phyloP scores from a whole-genome alignment of 2,113 vertebrate genomes.

The Pseudonaja textilis region DNA sequence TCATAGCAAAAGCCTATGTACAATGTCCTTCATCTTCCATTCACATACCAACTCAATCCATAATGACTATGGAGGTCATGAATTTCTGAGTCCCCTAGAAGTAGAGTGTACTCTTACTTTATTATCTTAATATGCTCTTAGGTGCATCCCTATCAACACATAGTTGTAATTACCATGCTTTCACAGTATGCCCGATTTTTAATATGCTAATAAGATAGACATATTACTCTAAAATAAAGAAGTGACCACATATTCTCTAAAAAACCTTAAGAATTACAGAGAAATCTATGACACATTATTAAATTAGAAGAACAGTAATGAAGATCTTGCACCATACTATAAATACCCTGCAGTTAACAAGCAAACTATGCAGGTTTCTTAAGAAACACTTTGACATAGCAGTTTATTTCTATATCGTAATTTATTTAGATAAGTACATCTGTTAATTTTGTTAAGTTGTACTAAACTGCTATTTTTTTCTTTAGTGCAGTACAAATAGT shows the following conservation, averaged over 20 bases:
- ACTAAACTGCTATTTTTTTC: slow-evolving; percentile 9
- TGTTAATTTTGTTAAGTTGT: slow-evolving; percentile 2
- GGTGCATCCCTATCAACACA: background rate
- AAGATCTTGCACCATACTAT: background rate
- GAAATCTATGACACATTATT: background rate
- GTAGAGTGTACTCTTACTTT: background rate
- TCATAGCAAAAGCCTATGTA: background rate
- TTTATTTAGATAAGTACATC: background rate
- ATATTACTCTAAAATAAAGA: background rate
- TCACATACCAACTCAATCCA: background rate
- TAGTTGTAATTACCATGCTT: background rate
- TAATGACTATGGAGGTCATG: background rate
- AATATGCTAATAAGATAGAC: background rate
- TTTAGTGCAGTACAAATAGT: slow-evolving; percentile 20
- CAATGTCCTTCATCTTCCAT: background rate
- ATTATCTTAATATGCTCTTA: background rate
- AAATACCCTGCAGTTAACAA: background rate
- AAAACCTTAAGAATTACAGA: background rate
- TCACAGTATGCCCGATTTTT: background rate
- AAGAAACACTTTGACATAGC: background rate
- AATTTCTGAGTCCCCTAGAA: background rate
- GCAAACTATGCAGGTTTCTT: background rate
- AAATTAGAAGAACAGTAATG: background rate
- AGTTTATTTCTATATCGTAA: background rate
- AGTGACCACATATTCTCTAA: background rate